phyloP scores from a whole-genome alignment of 2,888 invertebrate species.

The Endotricha flammealis region DNA sequence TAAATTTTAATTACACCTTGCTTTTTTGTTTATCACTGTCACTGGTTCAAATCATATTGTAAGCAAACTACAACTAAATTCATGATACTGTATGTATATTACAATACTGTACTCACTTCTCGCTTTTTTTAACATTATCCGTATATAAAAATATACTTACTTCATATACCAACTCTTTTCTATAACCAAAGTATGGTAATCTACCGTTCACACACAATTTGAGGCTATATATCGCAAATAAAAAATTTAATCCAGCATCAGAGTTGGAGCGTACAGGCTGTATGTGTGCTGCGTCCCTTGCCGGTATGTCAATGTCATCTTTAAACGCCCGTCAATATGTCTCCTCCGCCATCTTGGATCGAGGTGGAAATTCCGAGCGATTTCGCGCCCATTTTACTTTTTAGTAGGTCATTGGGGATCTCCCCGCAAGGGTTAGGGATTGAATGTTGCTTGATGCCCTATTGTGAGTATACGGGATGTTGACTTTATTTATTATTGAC shows the following conservation, averaged over 20 bases:
- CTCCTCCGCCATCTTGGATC: constrained; percentile 22
- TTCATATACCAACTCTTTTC: no score
- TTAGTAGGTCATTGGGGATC: constrained; percentile 22
- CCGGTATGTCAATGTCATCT: constrained; percentile 22
- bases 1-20: no score
- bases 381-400: constrained; percentile 20
- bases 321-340: constrained; percentile 22
- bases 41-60: no score
- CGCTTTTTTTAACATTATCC: no score
- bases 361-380: constrained; percentile 4
- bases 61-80: no score
- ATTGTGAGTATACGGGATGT: constrained; percentile 10
- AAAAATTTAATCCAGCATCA: constrained; percentile 9
- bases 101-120: no score
- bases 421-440: constrained; percentile 8
- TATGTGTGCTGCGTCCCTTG: constrained; percentile 14
- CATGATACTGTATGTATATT: no score
- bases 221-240: neutral
- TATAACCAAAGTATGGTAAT: no score
- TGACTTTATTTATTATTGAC: constrained; percentile 11
- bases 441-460: constrained; percentile 7
- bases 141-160: no score
- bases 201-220: constrained; percentile 6
- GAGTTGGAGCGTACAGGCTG: constrained; percentile 1
- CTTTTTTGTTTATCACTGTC: no score